Percentiles rank a stretch among this genome's conserved stretches.
Conservation (phyloP, 2,797 vertebrate species). For the Coilia nasus region DNA sequence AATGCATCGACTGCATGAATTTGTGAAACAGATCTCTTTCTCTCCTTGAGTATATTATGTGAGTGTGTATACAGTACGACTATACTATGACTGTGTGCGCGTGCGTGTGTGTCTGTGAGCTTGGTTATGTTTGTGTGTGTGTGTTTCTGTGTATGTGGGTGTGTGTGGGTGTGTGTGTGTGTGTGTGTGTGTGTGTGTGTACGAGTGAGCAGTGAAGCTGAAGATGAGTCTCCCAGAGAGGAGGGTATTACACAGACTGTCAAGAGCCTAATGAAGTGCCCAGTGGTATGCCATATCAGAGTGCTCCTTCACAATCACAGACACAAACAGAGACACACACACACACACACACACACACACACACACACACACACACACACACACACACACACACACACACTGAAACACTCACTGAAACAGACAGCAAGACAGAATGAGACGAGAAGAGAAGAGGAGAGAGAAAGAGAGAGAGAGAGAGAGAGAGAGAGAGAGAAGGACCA, state of each 20-base stretch:
- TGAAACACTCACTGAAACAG: too few relatives aligned
- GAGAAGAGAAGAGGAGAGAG: too few relatives aligned
- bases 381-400: conserved; percentile 13
- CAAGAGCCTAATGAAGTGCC: conserved; percentile 57
- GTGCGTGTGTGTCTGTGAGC: not conserved
- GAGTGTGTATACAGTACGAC: not conserved
- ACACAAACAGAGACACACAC: conserved; percentile 39
- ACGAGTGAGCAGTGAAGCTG: conserved; percentile 29
- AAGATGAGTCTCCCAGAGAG: conserved; percentile 43
- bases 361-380: conserved; percentile 1
- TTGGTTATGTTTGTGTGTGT: not conserved
- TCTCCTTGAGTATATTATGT: not conserved
- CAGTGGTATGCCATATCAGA: conserved; percentile 50
- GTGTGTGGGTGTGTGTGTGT: not conserved
- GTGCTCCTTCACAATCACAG: conserved; percentile 42
- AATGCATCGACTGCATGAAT: conserved; percentile 31
- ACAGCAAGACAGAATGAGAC: too few relatives aligned
- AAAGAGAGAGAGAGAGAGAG: too few relatives aligned
- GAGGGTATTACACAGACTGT: conserved; percentile 49
- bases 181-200: conserved; percentile 18
- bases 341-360: conserved; percentile 33
- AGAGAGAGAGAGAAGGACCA: too few relatives aligned
- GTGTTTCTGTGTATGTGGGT: not conserved
- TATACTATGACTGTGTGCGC: not conserved
- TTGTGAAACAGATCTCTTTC: conserved; percentile 33